Evolutionary conservation across 2,797 vertebrate species (phyloP), one percentile per base, ranked within the genome.

Genomic region (Ctenopoma kingsleyae): DNA sequence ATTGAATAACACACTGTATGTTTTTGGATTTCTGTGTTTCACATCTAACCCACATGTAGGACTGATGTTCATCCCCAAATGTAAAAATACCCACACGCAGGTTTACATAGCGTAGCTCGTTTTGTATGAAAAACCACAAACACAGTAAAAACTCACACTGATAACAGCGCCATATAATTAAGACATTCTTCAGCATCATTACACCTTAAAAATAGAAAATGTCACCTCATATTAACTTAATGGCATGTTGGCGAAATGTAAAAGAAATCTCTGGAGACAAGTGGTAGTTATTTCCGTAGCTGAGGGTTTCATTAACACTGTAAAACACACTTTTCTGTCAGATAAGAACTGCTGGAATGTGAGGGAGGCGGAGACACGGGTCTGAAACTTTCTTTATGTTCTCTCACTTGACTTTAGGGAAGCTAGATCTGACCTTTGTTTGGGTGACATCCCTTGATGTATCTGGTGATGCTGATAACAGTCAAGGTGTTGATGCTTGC

Each of bases 401-500:
- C 50, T 46, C 30, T 59, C 30, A 13, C 35, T 52, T 61, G 15
- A 36, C 23, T 30, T 55, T 30, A 59, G 7, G 16, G 32, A 12
- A 4, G 35, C 53, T 48, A 3, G 51, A 7, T 64, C 86, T 93
- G 89, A 96, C 95, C 95, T 96, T 93, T 95, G 56, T 89, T 90
- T 8, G 96, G 94, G 74, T 95, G 95, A 56, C 95, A 96, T 71
- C 94, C 94, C 82, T 96, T 96, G 85, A 96, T 95, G 78, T 96
- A 95, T 73, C 96, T 93, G 52, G 95, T 97, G 84, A 98, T 75
- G 47, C 96, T 98, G 91, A 97, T 97, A 47, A 97, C 95, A 0
- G 96, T 97, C 62, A 97, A 90, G 12, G 97, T 98, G 87, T 96
- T 96, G 91, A 97, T 97, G 89, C 97, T 97, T 6, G 94, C 92